phyloP scores from a whole-genome alignment of 2,888 invertebrate species.

The Acronicta aceris region DNA sequence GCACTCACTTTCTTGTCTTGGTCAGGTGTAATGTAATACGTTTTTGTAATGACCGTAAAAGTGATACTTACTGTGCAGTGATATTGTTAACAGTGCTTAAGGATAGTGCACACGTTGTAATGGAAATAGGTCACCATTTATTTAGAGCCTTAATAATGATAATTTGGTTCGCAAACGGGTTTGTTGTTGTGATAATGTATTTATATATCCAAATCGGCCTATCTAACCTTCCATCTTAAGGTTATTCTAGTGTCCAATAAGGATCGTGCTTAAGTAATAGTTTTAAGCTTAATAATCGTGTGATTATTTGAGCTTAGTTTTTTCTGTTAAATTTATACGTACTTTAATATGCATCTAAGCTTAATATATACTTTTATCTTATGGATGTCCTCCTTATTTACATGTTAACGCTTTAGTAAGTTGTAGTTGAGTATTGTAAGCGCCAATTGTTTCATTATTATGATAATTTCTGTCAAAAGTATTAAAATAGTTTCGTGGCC shows the following conservation, averaged over 20 bases:
- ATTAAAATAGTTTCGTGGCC: constrained; percentile 35
- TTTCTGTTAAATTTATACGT: background rate
- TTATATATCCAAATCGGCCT: constrained; percentile 8
- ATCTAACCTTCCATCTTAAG: constrained; percentile 31
- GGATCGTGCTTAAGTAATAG: background rate
- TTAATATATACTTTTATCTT: constrained; percentile 3
- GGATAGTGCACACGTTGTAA: constrained; percentile 39
- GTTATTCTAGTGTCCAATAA: constrained; percentile 14
- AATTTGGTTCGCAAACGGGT: constrained; percentile 21
- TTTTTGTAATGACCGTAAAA: constrained; percentile 74
- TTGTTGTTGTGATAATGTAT: constrained; percentile 42
- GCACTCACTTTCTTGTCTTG: constrained; percentile 87
- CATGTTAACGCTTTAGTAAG: constrained; percentile 9
- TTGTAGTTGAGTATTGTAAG: constrained; percentile 16
- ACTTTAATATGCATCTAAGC: background rate
- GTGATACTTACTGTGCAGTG: constrained; percentile 73
- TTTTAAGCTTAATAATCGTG: background rate
- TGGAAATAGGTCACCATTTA: constrained; percentile 40
- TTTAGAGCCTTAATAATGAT: constrained; percentile 18
- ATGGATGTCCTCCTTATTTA: constrained; percentile 11
- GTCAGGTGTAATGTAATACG: constrained; percentile 84
- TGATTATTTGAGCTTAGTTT: background rate
- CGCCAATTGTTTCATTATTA: constrained; percentile 36
- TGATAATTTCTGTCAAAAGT: constrained; percentile 43
- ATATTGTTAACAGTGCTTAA: constrained; percentile 52